Conservation (phyloP, 2,797 vertebrate species). For the Cirrhinus molitorella region DNA sequence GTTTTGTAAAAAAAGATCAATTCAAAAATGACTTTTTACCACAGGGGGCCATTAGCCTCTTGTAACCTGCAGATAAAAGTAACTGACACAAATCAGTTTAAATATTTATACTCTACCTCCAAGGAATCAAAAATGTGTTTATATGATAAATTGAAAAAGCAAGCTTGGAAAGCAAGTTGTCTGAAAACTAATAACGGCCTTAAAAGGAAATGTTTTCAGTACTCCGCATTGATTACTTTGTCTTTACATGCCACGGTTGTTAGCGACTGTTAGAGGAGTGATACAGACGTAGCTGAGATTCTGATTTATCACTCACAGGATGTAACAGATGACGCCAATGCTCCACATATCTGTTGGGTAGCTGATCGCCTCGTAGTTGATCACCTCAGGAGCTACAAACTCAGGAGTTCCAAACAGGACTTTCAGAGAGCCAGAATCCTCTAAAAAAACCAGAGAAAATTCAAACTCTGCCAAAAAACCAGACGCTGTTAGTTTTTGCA, state of each 20-base stretch:
- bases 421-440: slow-evolving; percentile 91
- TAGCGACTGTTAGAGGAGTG: not conserved
- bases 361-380: slow-evolving; percentile 97
- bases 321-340: slow-evolving; percentile 99
- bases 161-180: slow-evolving; percentile 4
- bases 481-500: not conserved
- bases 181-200: not conserved
- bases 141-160: slow-evolving; percentile 9
- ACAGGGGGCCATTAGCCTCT: not conserved
- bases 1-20: not conserved
- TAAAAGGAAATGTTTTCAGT: slow-evolving; percentile 39
- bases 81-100: slow-evolving; percentile 21
- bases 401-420: slow-evolving; percentile 98
- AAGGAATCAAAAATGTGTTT: slow-evolving; percentile 10
- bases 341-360: slow-evolving; percentile 99
- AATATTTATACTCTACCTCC: slow-evolving; percentile 36
- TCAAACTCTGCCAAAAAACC: not conserved
- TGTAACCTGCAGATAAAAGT: not conserved
- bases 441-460: slow-evolving; percentile 68
- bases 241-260: not conserved
- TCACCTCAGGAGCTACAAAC: slow-evolving; percentile 98
- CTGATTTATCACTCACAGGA: slow-evolving; percentile 86
- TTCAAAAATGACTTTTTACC: not conserved
- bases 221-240: slow-evolving; percentile 2
- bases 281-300: not conserved